Percentiles rank a stretch among this genome's conserved stretches.
Evolutionary conservation across 2,113 vertebrate genomes (phyloP).

Genomic region (Colinus virginianus): DNA sequence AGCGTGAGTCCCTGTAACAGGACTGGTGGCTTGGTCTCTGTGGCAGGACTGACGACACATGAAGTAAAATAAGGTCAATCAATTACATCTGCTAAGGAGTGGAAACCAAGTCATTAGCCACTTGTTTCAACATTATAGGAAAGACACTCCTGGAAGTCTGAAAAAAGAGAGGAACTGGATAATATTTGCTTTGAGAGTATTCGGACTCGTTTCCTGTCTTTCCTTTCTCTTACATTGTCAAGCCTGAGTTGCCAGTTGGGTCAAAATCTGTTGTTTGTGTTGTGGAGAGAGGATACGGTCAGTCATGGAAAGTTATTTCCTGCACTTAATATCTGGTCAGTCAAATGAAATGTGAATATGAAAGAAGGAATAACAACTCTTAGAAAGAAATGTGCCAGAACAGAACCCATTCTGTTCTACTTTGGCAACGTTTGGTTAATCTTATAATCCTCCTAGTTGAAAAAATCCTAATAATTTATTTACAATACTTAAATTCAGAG

Average conservation of each 20-base stretch:
- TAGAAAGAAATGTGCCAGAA: not conserved
- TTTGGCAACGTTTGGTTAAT: not conserved
- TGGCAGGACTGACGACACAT: not conserved
- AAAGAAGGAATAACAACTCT: not conserved
- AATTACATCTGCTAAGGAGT: not conserved
- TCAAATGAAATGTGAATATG: constrained; percentile 19
- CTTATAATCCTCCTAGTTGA: not conserved
- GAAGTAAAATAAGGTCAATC: not conserved
- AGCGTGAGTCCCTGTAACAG: not conserved
- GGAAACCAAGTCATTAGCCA: not conserved
- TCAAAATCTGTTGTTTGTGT: not conserved
- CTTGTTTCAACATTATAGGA: not conserved
- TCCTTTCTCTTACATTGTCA: not conserved
- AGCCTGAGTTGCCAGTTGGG: not conserved
- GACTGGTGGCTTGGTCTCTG: not conserved
- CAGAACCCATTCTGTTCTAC: not conserved
- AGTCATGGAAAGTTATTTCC: constrained; percentile 44
- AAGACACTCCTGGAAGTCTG: constrained; percentile 6
- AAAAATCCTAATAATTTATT: not conserved
- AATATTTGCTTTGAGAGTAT: not conserved
- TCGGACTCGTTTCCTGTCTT: constrained; percentile 9
- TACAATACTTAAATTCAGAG: not conserved
- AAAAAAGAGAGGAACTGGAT: not conserved
- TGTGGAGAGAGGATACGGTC: not conserved
- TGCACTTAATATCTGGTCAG: constrained; percentile 30